Percentiles rank a stretch among this genome's conserved stretches.
Conservation (phyloP, 2,888 invertebrate species). For the Oxyscelio sp. region DNA sequence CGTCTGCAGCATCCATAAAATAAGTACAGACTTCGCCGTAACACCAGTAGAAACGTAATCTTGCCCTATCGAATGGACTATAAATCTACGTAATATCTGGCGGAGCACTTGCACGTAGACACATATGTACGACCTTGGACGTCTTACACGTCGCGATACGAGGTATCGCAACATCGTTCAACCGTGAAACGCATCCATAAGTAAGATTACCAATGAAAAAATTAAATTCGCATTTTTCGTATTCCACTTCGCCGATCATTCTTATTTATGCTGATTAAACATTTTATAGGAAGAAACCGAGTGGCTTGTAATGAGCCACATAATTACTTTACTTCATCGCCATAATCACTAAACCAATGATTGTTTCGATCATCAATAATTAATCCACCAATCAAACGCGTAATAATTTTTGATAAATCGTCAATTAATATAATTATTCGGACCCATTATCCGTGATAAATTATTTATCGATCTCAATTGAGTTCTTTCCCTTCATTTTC, state of each 20-base stretch:
- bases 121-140: slow-evolving; percentile 64
- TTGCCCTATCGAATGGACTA: slow-evolving; percentile 68
- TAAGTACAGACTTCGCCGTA: slow-evolving; percentile 64
- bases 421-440: slow-evolving; percentile 59
- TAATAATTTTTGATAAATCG: slow-evolving; percentile 42
- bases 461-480: slow-evolving; percentile 60
- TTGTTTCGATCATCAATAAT: slow-evolving; percentile 47
- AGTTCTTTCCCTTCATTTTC: slow-evolving; percentile 9
- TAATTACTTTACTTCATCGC: slow-evolving; percentile 45
- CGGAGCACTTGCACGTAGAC: slow-evolving; percentile 59
- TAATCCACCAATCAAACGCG: slow-evolving; percentile 25
- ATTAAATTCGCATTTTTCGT: slow-evolving; percentile 39
- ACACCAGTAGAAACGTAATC: slow-evolving; percentile 77
- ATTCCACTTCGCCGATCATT: slow-evolving; percentile 18
- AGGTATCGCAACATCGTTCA: slow-evolving; percentile 71
- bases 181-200: slow-evolving; percentile 57
- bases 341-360: slow-evolving; percentile 61
- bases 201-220: slow-evolving; percentile 44
- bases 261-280: slow-evolving; percentile 64
- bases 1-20: slow-evolving; percentile 33
- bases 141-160: slow-evolving; percentile 59
- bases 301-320: slow-evolving; percentile 28
- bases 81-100: slow-evolving; percentile 75
- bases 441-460: slow-evolving; percentile 40
- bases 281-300: slow-evolving; percentile 9